Conservation (phyloP, 1,140 invertebrate genomes). For the Polypedilum pembai region DNA sequence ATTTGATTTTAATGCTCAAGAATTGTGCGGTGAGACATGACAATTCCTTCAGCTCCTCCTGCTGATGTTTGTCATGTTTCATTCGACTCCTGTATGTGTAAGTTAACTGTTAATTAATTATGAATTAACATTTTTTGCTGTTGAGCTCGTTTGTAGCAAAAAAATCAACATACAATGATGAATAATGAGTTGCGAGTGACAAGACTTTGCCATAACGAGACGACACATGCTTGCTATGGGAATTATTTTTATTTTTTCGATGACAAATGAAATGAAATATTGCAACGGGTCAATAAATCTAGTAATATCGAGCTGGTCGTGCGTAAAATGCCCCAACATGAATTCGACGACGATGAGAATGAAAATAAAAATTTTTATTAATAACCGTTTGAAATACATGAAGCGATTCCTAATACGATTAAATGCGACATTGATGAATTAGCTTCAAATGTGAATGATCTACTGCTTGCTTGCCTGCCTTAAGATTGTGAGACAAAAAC, state of each 20-base stretch:
- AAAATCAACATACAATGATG: conserved; percentile 21
- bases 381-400: conserved; percentile 15
- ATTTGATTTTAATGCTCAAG: conserved; percentile 24
- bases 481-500: neutral
- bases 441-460: conserved; percentile 16
- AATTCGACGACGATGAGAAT: neutral
- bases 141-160: neutral
- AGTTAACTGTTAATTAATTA: conserved; percentile 28
- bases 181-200: conserved; percentile 1
- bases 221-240: neutral
- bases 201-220: conserved; percentile 8
- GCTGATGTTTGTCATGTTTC: neutral
- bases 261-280: too few species aligned
- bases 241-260: neutral
- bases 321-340: conserved; percentile 2
- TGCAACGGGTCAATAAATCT: neutral
- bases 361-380: neutral
- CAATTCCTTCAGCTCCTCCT: neutral
- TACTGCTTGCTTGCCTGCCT: neutral
- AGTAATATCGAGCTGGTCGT: neutral
- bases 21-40: neutral
- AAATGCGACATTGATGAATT: conserved; percentile 28
- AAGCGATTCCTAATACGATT: conserved; percentile 25
- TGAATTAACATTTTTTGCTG: conserved; percentile 22
- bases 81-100: neutral